A percentile compares a stretch with the other conserved stretches of the same genome.
Conservation (phyloP, 2,797 vertebrate species). For the Phrynocephalus vlangalii region DNA sequence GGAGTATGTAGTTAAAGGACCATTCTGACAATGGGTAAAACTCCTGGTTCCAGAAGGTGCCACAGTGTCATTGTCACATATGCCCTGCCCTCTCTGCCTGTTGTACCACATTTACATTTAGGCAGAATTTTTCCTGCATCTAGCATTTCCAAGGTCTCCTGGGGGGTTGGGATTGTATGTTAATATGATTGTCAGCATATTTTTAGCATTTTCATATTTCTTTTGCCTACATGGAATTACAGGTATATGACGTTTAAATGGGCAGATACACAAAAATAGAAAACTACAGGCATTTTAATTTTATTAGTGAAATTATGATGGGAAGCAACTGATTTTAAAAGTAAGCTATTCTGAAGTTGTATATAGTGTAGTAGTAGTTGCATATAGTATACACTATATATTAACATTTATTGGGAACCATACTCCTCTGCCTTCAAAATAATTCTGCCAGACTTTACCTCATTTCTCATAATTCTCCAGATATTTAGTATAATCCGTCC, state of each 20-base stretch:
- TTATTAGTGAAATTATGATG: slow-evolving; percentile 19
- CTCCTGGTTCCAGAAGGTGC: not conserved
- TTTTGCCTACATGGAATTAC: not conserved
- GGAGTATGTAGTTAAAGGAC: not conserved
- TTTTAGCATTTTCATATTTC: slow-evolving; percentile 14
- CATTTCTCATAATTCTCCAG: slow-evolving; percentile 98
- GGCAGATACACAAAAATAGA: not conserved
- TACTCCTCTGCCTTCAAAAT: not conserved
- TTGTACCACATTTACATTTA: not conserved
- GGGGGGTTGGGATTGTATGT: not conserved
- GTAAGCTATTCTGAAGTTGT: not conserved
- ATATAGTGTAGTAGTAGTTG: not conserved
- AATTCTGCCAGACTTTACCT: slow-evolving; percentile 79
- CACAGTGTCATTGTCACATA: not conserved
- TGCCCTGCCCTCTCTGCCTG: no score
- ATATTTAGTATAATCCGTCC: slow-evolving; percentile 93
- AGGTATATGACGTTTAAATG: not conserved
- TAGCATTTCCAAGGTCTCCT: not conserved
- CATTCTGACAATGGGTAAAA: not conserved
- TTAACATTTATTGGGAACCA: not conserved
- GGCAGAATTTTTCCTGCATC: not conserved
- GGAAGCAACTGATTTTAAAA: slow-evolving; percentile 22
- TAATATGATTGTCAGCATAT: slow-evolving; percentile 19
- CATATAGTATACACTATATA: not conserved
- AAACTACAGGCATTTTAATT: not conserved